These are phyloP conservation scores for Agrochola circellaris DNA, from an alignment of 2,888 invertebrate genomes.

Conservation along the genomic window DNA sequence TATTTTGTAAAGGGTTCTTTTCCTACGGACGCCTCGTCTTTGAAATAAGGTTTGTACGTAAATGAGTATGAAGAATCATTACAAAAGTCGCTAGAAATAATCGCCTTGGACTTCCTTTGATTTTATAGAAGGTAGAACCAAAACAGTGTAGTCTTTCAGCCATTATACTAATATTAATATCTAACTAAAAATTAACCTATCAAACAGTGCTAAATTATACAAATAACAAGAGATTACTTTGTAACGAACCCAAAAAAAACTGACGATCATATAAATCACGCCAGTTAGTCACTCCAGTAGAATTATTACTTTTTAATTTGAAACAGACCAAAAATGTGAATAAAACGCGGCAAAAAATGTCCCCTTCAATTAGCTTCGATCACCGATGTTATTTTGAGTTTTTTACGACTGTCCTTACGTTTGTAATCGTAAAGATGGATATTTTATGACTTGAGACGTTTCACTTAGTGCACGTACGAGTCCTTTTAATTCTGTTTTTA, in stretches of 20 bases:
- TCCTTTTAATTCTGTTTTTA: slow-evolving; percentile 26
- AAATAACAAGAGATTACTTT: slow-evolving; percentile 55
- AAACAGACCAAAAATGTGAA: slow-evolving; percentile 77
- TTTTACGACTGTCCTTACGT: slow-evolving; percentile 64
- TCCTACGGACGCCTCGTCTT: neutral
- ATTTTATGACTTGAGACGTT: slow-evolving; percentile 48
- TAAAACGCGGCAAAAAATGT: slow-evolving; percentile 62
- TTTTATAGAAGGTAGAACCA: neutral
- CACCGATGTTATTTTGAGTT: slow-evolving; percentile 67
- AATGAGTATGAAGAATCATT: neutral
- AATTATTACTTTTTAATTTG: slow-evolving; percentile 81
- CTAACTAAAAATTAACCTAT: neutral
- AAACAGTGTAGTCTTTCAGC: neutral
- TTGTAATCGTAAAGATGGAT: slow-evolving; percentile 67
- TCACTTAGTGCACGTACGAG: slow-evolving; percentile 20
- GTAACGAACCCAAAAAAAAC: slow-evolving; percentile 61
- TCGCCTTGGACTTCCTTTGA: neutral
- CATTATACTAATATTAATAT: neutral
- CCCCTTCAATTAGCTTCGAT: slow-evolving; percentile 75
- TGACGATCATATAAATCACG: slow-evolving; percentile 76
- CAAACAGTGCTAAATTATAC: slow-evolving; percentile 27
- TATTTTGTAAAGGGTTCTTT: slow-evolving; percentile 22
- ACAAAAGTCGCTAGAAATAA: neutral
- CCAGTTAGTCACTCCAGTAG: slow-evolving; percentile 67
- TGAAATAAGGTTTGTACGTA: neutral